These are phyloP conservation scores for Oncorhynchus clarkii DNA, from an alignment of 2,113 vertebrate genomes.

Conservation along the genomic window DNA sequence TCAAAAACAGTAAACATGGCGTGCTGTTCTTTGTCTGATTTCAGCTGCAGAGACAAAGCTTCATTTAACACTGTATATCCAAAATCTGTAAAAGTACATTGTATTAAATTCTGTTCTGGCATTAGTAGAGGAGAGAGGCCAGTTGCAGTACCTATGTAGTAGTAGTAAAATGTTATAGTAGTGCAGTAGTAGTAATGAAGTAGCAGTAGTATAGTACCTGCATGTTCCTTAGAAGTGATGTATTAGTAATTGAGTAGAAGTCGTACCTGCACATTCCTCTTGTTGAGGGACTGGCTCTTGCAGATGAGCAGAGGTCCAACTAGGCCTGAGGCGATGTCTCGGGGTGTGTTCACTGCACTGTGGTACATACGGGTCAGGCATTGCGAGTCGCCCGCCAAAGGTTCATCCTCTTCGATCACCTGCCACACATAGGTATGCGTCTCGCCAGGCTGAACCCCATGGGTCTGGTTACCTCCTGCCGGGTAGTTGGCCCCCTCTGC, in stretches of 20 bases:
- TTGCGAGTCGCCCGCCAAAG: conserved; percentile 78
- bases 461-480: conserved; percentile 76
- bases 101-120: neutral
- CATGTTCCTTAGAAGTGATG: neutral
- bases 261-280: conserved; percentile 86
- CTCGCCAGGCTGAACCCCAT: conserved; percentile 83
- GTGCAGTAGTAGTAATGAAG: neutral
- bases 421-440: conserved; percentile 84
- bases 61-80: neutral
- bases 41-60: conserved; percentile 73
- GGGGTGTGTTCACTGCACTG: conserved; percentile 83
- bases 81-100: neutral
- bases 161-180: neutral
- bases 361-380: conserved; percentile 93
- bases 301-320: conserved; percentile 93
- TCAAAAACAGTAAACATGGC: conserved; percentile 87
- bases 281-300: conserved; percentile 85
- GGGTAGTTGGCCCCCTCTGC: conserved; percentile 83
- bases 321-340: conserved; percentile 91
- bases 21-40: conserved; percentile 89
- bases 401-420: conserved; percentile 84
- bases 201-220: neutral
- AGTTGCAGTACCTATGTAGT: too few relatives aligned
- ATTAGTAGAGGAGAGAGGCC: neutral
- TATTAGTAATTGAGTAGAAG: neutral